phyloP scores from a whole-genome alignment of 1,140 invertebrate species.

The Papilio dardanus region DNA sequence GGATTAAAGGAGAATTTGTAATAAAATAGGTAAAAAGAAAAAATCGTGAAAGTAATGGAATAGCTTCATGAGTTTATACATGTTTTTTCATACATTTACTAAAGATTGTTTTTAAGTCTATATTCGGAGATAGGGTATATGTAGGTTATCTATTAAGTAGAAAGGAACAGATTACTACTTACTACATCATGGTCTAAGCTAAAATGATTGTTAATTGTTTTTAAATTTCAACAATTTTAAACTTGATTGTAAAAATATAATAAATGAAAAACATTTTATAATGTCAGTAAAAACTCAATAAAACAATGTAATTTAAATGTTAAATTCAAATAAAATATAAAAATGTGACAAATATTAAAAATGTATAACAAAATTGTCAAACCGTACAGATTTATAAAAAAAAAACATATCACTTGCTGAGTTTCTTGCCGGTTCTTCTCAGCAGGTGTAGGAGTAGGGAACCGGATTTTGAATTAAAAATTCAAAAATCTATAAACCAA shows the following conservation, averaged over 20 bases:
- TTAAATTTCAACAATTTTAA: neutral
- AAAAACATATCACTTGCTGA: conserved; percentile 54
- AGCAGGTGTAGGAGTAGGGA: conserved; percentile 63
- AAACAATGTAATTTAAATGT: neutral
- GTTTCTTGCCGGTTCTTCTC: conserved; percentile 78
- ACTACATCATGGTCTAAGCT: neutral
- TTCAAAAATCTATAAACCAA: conserved; percentile 28
- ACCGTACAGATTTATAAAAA: conserved; percentile 33
- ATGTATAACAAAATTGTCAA: conserved; percentile 12
- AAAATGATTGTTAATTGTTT: neutral
- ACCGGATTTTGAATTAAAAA: conserved; percentile 60
- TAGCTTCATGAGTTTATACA: too few species aligned
- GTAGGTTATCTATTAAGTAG: neutral
- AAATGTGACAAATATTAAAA: conserved; percentile 10
- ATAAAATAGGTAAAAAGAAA: too few species aligned
- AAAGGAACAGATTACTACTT: conserved; percentile 1
- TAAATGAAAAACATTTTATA: neutral
- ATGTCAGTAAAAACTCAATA: neutral
- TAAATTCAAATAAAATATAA: neutral
- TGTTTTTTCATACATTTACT: too few species aligned
- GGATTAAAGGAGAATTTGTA: neutral
- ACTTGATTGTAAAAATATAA: too few species aligned
- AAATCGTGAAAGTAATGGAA: neutral
- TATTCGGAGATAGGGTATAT: neutral
- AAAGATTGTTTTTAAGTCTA: too few species aligned